Percentiles rank a stretch among this genome's conserved stretches.
These are phyloP conservation scores for Petromus typicus DNA, from an alignment of 2,113 vertebrate genomes.

Conservation along the genomic window DNA sequence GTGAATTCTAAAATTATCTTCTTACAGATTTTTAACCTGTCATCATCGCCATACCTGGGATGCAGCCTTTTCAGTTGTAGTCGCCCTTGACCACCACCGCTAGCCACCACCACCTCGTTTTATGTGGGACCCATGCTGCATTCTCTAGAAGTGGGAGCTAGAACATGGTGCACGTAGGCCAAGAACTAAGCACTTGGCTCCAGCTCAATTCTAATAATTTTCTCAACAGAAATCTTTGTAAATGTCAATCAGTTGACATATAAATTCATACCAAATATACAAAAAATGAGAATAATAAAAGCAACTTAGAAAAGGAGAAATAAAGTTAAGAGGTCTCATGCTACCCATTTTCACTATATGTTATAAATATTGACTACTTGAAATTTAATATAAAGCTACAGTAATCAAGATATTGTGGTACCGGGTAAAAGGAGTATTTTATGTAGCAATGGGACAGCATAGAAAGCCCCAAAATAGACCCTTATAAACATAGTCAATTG, in stretches of 20 bases:
- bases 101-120: conserved; percentile 80
- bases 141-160: conserved; percentile 59
- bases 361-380: not conserved
- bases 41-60: conserved; percentile 59
- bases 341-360: fast-evolving
- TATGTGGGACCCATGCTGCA: conserved; percentile 82
- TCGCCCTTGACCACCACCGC: conserved; percentile 67
- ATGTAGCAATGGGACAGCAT: fast-evolving
- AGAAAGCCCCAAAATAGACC: not conserved
- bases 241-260: not conserved
- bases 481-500: fast-evolving
- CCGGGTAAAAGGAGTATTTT: no score
- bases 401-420: fast-evolving
- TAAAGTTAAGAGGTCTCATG: no score
- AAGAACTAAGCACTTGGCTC: not conserved
- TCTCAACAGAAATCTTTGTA: not conserved
- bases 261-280: not conserved
- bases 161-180: not conserved
- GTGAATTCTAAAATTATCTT: conserved; percentile 81
- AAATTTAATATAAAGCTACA: not conserved
- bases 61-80: conserved; percentile 59
- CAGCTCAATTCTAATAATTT: not conserved
- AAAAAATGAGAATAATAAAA: not conserved
- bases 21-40: conserved; percentile 85
- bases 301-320: not conserved